Percentiles rank a stretch among this genome's conserved stretches.
phyloP scores from a whole-genome alignment of 2,113 vertebrate genomes.

The Sclerurus mexicanus region DNA sequence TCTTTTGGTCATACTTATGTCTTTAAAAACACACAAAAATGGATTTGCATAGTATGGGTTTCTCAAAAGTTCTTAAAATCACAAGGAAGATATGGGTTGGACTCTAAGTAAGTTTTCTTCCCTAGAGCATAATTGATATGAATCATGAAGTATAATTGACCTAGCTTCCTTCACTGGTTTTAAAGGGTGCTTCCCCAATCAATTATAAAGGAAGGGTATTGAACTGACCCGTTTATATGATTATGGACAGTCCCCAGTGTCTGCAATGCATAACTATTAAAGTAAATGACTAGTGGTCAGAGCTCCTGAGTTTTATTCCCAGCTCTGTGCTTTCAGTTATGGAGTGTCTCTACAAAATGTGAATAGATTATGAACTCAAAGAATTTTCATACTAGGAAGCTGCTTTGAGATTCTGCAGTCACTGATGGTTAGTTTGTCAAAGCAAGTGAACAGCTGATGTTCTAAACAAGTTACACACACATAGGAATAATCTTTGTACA shows the following conservation, averaged over 20 bases:
- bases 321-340: background rate
- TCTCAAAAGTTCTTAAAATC: background rate
- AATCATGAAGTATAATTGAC: background rate
- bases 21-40: background rate
- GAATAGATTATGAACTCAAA: background rate
- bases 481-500: background rate
- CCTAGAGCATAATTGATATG: background rate
- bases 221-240: background rate
- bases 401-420: background rate
- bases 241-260: background rate
- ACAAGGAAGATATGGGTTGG: background rate
- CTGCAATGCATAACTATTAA: background rate
- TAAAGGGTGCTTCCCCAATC: background rate
- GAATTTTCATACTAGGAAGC: background rate
- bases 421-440: background rate
- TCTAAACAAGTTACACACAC: background rate
- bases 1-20: background rate
- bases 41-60: background rate
- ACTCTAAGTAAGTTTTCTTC: background rate
- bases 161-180: background rate
- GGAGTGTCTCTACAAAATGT: background rate
- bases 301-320: background rate
- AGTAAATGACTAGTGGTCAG: background rate
- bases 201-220: background rate
- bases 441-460: background rate